phyloP scores from a whole-genome alignment of 2,888 invertebrate species.

The Lamellibrachia columna region DNA sequence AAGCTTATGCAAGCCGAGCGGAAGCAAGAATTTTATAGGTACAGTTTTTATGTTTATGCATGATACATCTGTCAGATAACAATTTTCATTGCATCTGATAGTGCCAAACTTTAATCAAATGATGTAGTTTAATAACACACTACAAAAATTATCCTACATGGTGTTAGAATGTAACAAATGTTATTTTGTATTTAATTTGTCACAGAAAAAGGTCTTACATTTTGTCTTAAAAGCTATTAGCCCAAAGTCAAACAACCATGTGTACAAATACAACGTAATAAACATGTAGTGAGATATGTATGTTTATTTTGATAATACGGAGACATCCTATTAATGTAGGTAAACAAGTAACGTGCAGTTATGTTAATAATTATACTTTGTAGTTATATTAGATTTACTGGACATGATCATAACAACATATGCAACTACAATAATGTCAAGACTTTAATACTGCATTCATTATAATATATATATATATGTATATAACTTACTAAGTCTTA shows the following conservation, averaged over 20 bases:
- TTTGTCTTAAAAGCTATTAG: not conserved
- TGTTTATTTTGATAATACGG: not conserved
- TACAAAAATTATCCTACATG: too few relatives aligned
- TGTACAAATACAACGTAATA: not conserved
- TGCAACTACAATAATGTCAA: not conserved
- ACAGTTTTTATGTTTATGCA: too few relatives aligned
- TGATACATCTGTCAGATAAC: too few relatives aligned
- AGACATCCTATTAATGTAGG: not conserved
- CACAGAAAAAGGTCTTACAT: too few relatives aligned
- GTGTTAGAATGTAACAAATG: too few relatives aligned
- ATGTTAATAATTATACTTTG: not conserved
- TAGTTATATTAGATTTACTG: not conserved
- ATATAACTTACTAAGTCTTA: not conserved
- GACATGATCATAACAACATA: not conserved
- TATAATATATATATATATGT: not conserved
- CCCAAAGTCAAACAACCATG: not conserved
- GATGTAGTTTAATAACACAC: too few relatives aligned
- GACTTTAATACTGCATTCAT: not conserved
- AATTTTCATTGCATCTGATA: too few relatives aligned
- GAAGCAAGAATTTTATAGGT: too few relatives aligned
- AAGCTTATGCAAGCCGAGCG: too few relatives aligned
- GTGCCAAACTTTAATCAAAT: too few relatives aligned
- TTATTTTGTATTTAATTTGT: too few relatives aligned
- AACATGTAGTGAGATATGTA: not conserved
- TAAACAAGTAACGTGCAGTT: not conserved